Evolutionary conservation across 2,113 vertebrate genomes (phyloP).

Genomic region (Nothobranchius kuhntae): DNA sequence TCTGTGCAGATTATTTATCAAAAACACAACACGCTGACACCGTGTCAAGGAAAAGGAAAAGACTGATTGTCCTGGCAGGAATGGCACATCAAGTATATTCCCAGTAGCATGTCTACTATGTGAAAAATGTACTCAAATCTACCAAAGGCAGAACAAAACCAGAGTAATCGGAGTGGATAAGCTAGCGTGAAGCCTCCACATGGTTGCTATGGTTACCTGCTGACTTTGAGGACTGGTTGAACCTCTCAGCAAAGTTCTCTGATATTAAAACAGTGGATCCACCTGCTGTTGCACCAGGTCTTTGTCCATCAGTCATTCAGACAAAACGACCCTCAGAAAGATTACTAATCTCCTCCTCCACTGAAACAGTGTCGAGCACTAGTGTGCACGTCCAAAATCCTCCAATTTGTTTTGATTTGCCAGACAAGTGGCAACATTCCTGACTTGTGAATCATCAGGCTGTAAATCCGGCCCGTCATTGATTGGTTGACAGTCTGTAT

Average conservation of each 20-base stretch:
- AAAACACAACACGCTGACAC: too few species aligned
- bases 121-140: too few species aligned
- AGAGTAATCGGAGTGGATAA: not conserved
- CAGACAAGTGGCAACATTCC: not conserved
- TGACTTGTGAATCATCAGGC: not conserved
- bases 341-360: not conserved
- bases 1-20: too few species aligned
- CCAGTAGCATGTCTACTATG: too few species aligned
- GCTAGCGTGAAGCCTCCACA: not conserved
- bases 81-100: too few species aligned
- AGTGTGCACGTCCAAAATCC: not conserved
- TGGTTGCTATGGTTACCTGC: constrained; percentile 21
- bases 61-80: too few species aligned
- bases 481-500: constrained; percentile 50
- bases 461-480: constrained; percentile 15
- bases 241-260: constrained; percentile 6
- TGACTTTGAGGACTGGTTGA: not conserved
- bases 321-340: not conserved
- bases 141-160: not conserved
- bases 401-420: not conserved
- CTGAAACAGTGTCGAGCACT: not conserved
- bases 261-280: constrained; percentile 2
- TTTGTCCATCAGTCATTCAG: constrained; percentile 7
- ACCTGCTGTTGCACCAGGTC: constrained; percentile 2
- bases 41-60: too few species aligned